These are phyloP conservation scores for Zeugodacus cucurbitae DNA, from an alignment of 1,140 invertebrate species.

Conservation along the genomic window DNA sequence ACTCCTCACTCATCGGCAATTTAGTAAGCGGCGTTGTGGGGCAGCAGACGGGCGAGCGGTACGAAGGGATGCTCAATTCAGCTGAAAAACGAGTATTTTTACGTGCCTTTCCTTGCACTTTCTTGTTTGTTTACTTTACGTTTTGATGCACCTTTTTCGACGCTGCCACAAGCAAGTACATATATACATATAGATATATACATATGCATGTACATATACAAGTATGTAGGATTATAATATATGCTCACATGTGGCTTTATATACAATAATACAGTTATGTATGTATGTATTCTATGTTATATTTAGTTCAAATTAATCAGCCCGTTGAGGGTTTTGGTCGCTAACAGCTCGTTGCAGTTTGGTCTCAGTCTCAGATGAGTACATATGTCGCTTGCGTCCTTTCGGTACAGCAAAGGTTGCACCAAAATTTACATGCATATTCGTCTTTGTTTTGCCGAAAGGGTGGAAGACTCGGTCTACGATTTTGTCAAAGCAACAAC, in stretches of 20 bases:
- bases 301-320: too few species aligned
- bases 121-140: conserved; percentile 34
- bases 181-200: background rate
- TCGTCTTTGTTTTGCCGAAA: background rate
- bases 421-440: background rate
- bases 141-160: conserved; percentile 11
- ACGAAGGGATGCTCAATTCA: background rate
- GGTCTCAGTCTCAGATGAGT: too few species aligned
- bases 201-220: background rate
- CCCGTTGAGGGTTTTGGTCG: too few species aligned
- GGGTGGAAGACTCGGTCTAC: background rate
- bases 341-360: too few species aligned
- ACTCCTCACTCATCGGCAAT: background rate
- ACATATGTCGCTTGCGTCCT: background rate
- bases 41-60: background rate
- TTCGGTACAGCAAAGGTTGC: background rate
- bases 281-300: background rate
- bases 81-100: conserved; percentile 29
- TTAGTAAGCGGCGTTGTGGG: background rate
- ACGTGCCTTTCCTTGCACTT: conserved; percentile 35
- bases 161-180: background rate
- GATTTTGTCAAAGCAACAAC: background rate
- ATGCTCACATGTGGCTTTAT: too few species aligned
- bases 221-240: too few species aligned
- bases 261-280: background rate